Evolutionary conservation across 1,140 invertebrate species (phyloP), one percentile per base, ranked within the genome.

Genomic region (Papilio polytes): DNA sequence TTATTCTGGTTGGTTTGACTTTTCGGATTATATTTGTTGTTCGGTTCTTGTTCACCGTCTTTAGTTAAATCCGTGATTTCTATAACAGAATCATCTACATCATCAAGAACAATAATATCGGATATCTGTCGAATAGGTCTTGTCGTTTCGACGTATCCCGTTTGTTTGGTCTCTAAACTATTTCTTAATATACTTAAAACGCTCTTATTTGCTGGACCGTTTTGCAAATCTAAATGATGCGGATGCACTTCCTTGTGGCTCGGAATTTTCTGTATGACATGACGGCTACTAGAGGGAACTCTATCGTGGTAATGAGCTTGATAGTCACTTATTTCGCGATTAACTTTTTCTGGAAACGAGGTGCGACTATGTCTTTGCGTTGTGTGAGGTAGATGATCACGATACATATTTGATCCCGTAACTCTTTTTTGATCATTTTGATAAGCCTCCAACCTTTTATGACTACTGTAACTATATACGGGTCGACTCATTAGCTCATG

Each of bases 131-230:
- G 94, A 59, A 85, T 85, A 80, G 91, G 89, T 85, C 95, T 95
- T 81, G 95, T 86, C 36, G 90, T 89, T 77, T 97, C 96, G 72
- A 95, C 92, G 78, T 95, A 96, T 80, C 96, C 96, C 6, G 88
- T 88, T 86, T 95, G 92, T 89, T 97, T 97, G 48, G 96, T 96
- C 92, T 97, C 97, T 81, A 97, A 91, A 88, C 96, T 97, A 83
- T 96, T 97, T 84, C 97, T 95, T 59, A 97, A 87, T 80, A 97
- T 95, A 86, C 96, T 97, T 76, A 97, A 90, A 20, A 97, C 96
- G 63, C 96, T 94, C 89, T 97, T 97, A 86, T 97, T 96, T 26
- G 96, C 96, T 20, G 96, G 96, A 12, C 91, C 91, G 83, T 83
- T 88, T 63, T 90, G 87, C 44, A 84, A 44, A 82, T 92, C 89